A percentile compares a stretch with the other conserved stretches of the same genome.
Conservation (phyloP, 2,888 invertebrate genomes). For the Scelioninae gen. 1 region DNA sequence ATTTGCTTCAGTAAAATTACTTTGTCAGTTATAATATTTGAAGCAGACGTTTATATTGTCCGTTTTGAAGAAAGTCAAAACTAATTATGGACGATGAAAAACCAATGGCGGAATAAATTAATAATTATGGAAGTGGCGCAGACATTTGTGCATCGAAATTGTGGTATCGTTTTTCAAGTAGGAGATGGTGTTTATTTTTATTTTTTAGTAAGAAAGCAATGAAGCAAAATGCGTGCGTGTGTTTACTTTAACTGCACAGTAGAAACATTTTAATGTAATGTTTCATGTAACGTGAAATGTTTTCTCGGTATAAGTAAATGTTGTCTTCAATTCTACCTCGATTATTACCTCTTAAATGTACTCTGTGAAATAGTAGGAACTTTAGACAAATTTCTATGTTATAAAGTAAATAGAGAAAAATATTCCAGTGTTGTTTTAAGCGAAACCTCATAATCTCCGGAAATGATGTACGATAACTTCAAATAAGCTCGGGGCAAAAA, state of each 20-base stretch:
- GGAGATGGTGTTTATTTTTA: slow-evolving; percentile 24
- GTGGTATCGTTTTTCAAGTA: background rate
- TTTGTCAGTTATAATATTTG: slow-evolving; percentile 6
- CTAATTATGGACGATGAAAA: slow-evolving; percentile 16
- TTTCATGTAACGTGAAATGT: slow-evolving; percentile 18
- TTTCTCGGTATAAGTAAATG: slow-evolving; percentile 16
- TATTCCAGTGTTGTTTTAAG: background rate
- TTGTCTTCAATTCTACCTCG: slow-evolving; percentile 10
- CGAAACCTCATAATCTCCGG: background rate
- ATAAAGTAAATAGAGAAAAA: slow-evolving; percentile 14
- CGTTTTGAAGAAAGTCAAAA: background rate
- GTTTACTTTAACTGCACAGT: slow-evolving; percentile 41
- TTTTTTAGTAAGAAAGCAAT: slow-evolving; percentile 26
- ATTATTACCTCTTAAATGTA: slow-evolving; percentile 23
- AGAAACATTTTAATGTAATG: slow-evolving; percentile 39
- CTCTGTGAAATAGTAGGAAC: background rate
- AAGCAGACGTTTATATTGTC: background rate
- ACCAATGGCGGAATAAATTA: slow-evolving; percentile 4
- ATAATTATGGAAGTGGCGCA: slow-evolving; percentile 8
- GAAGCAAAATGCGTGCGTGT: slow-evolving; percentile 24
- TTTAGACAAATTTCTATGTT: slow-evolving; percentile 3
- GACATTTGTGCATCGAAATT: background rate
- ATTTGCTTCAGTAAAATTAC: background rate
- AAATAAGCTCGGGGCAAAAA: background rate
- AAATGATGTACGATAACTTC: background rate